Conservation (phyloP, 2,113 vertebrate species). For the Nansenia antarctica region DNA sequence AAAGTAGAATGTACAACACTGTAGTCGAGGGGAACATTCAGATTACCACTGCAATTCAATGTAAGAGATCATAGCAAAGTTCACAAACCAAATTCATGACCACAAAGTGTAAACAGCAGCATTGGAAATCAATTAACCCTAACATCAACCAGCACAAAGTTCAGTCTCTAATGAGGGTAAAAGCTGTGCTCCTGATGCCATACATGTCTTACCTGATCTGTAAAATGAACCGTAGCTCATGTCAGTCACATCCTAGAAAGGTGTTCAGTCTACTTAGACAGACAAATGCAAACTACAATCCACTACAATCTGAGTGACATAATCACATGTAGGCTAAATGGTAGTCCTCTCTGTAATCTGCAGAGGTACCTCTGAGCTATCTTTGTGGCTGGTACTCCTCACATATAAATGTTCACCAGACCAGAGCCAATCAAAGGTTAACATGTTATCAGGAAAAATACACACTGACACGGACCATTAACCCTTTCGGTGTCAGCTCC, state of each 20-base stretch:
- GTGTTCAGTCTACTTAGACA: background rate
- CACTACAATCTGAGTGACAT: background rate
- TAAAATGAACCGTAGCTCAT: background rate
- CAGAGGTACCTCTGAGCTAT: background rate
- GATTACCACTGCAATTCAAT: background rate
- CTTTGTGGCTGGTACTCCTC: constrained; percentile 12
- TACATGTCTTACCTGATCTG: constrained; percentile 25
- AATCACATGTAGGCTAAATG: background rate
- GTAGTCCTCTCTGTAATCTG: background rate
- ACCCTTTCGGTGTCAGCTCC: background rate
- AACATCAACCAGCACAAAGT: constrained; percentile 35
- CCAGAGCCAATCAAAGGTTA: constrained; percentile 35
- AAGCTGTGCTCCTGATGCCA: background rate
- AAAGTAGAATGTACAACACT: background rate
- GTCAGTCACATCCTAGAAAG: background rate
- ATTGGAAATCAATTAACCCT: constrained; percentile 18
- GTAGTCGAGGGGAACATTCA: background rate
- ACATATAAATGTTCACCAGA: constrained; percentile 11
- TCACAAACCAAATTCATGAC: background rate
- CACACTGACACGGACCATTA: background rate
- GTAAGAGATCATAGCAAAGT: background rate
- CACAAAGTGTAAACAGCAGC: background rate
- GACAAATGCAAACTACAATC: background rate
- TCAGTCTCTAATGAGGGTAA: constrained; percentile 5
- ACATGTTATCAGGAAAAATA: constrained; percentile 24